Conservation (phyloP, 2,797 vertebrate genomes). For the Enteromius treurensis region DNA sequence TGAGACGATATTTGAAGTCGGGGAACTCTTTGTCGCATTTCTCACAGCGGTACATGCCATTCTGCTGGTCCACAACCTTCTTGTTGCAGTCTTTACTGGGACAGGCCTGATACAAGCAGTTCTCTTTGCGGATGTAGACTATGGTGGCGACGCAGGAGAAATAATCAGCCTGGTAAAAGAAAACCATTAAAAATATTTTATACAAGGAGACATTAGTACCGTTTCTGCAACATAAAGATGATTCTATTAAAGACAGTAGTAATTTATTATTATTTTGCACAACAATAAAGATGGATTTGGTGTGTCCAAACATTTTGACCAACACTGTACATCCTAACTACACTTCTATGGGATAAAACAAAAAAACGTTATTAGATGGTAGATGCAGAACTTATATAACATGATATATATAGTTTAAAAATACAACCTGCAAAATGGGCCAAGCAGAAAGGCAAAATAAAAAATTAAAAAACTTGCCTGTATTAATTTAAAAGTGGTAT, state of each 20-base stretch:
- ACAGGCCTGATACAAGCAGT: slow-evolving; percentile 96
- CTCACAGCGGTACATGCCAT: slow-evolving; percentile 94
- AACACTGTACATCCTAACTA: not conserved
- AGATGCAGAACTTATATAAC: slow-evolving; percentile 7
- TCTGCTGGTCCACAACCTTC: slow-evolving; percentile 96
- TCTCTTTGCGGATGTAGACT: slow-evolving; percentile 93
- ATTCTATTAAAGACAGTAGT: slow-evolving; percentile 17
- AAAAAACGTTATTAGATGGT: not conserved
- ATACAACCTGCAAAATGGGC: slow-evolving; percentile 7
- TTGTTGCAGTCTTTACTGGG: slow-evolving; percentile 95
- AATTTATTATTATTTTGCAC: not conserved
- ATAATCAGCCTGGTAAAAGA: slow-evolving; percentile 87
- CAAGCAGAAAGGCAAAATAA: not conserved
- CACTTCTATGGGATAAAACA: not conserved
- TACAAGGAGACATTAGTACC: not conserved
- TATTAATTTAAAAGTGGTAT: slow-evolving; percentile 19
- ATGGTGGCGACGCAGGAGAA: slow-evolving; percentile 89
- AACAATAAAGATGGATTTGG: not conserved
- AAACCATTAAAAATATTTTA: slow-evolving; percentile 13
- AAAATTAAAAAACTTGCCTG: slow-evolving; percentile 7
- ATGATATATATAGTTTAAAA: slow-evolving; percentile 21
- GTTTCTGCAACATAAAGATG: not conserved
- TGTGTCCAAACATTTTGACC: not conserved
- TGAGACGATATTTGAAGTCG: slow-evolving; percentile 96
- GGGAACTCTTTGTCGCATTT: slow-evolving; percentile 96